Evolutionary conservation across 2,113 vertebrate genomes (phyloP).

Genomic region (Myotis davidii): DNA sequence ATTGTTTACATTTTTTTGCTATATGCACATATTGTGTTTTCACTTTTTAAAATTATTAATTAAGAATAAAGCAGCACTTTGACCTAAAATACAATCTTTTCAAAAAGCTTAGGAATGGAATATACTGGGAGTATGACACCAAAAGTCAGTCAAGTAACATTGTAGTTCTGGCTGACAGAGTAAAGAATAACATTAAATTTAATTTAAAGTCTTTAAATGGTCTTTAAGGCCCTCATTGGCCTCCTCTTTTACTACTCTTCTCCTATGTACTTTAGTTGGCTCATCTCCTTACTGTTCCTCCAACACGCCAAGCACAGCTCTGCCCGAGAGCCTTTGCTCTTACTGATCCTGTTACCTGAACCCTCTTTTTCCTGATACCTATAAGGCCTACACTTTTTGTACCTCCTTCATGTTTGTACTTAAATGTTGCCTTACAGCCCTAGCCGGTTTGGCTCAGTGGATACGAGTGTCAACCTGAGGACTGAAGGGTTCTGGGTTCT

Average conservation of each 20-base stretch:
- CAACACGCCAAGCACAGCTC: not conserved
- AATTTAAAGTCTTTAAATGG: not conserved
- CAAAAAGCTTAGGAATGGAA: not conserved
- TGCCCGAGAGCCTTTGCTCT: not conserved
- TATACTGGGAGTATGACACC: not conserved
- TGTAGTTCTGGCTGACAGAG: not conserved
- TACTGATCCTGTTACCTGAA: not conserved
- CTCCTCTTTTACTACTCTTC: not conserved
- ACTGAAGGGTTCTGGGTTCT: too few relatives aligned
- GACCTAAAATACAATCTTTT: not conserved
- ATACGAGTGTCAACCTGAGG: too few relatives aligned
- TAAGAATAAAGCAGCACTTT: not conserved
- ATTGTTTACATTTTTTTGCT: not conserved
- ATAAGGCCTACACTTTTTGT: not conserved
- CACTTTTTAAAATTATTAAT: not conserved
- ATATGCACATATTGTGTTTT: constrained; percentile 24
- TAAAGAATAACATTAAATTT: not conserved
- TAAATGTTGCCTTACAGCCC: not conserved
- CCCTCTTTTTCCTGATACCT: not conserved
- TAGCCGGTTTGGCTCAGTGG: too few relatives aligned
- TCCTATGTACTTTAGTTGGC: not conserved
- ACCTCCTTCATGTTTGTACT: not conserved
- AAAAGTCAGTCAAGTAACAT: not conserved
- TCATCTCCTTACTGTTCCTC: not conserved
- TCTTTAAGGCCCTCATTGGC: not conserved